Percentiles rank a stretch among this genome's conserved stretches.
phyloP scores from a whole-genome alignment of 92 coral and sea anemone species.

The Parazoanthus darwini region DNA sequence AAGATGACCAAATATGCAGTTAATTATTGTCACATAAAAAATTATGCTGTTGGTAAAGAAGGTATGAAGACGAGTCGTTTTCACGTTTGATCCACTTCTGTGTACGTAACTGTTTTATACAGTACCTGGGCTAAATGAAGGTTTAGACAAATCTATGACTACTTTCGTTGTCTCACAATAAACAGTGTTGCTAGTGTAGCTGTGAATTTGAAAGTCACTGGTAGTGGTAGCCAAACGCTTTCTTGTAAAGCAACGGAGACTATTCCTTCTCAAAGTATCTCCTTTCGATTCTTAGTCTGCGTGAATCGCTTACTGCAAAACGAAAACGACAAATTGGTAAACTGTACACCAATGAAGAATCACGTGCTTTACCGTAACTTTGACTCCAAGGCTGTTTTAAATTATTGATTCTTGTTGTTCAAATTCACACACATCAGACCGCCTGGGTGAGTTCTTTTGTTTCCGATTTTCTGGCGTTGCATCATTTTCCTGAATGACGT shows the following conservation, averaged over 20 bases:
- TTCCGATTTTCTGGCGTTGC: background rate
- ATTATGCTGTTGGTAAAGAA: background rate
- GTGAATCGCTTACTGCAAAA: background rate
- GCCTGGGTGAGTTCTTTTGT: background rate
- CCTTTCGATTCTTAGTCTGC: background rate
- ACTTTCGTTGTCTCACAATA: background rate
- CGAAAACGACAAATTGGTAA: background rate
- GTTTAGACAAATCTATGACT: background rate
- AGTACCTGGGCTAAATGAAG: background rate
- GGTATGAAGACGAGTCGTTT: background rate
- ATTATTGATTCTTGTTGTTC: slow-evolving; percentile 26
- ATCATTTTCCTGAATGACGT: slow-evolving; percentile 9
- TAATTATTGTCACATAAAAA: background rate
- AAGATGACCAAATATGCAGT: no score
- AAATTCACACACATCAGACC: background rate
- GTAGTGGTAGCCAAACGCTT: background rate
- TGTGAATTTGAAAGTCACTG: no score
- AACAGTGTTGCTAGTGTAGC: background rate
- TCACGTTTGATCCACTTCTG: background rate
- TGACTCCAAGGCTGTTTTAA: background rate
- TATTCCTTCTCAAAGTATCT: background rate
- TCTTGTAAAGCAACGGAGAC: background rate
- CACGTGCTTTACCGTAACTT: background rate
- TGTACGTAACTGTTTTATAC: background rate
- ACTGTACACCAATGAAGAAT: background rate